phyloP scores from a whole-genome alignment of 2,888 invertebrate genomes.

The Oxycera nigricornis region DNA sequence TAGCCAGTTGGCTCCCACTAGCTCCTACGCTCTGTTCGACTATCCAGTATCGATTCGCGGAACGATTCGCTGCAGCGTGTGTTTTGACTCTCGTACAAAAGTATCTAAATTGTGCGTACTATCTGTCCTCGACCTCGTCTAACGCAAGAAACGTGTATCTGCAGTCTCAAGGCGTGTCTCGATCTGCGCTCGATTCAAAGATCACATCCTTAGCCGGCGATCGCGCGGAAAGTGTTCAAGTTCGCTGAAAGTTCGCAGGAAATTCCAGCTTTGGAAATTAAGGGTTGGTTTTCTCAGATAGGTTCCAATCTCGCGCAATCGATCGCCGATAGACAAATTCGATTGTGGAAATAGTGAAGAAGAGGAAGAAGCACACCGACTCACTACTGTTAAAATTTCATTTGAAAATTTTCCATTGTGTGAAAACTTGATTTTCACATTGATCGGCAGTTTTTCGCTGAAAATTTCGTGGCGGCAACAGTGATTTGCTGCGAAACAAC shows the following conservation, averaged over 20 bases:
- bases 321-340: background rate
- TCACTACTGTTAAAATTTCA: constrained; percentile 20
- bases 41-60: constrained; percentile 24
- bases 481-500: background rate
- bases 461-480: background rate
- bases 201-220: background rate
- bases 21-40: constrained; percentile 34
- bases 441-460: background rate
- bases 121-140: no score
- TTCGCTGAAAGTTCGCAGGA: background rate
- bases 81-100: background rate
- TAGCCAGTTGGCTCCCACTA: constrained; percentile 31
- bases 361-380: background rate
- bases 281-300: constrained; percentile 1
- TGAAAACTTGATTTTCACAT: background rate
- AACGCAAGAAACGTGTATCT: background rate
- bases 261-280: background rate
- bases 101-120: no score
- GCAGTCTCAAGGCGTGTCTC: background rate
- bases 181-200: background rate
- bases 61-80: background rate
- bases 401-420: constrained; percentile 21
- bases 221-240: background rate
- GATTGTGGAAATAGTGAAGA: background rate
- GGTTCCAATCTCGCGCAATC: constrained; percentile 6